A percentile compares a stretch with the other conserved stretches of the same genome.
Evolutionary conservation across 2,113 vertebrate genomes (phyloP).

Genomic region (Poecile atricapillus): DNA sequence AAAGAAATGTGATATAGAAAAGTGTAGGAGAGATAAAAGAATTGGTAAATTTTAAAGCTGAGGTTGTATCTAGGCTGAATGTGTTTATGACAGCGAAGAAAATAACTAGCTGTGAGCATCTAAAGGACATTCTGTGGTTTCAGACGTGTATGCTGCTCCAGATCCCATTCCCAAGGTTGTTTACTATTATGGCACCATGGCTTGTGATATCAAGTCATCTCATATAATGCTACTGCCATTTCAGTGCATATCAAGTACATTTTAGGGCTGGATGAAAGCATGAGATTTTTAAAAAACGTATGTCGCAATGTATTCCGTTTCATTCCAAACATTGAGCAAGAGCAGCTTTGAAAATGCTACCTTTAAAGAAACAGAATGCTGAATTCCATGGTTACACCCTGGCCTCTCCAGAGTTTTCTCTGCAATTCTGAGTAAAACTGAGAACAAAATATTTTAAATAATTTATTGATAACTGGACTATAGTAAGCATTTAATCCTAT

Average conservation of each 20-base stretch:
- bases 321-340: background rate
- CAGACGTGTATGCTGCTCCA: background rate
- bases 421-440: background rate
- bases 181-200: background rate
- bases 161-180: background rate
- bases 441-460: background rate
- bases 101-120: background rate
- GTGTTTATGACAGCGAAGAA: background rate
- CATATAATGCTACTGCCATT: background rate
- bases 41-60: background rate
- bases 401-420: background rate
- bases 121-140: background rate
- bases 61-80: background rate
- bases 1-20: background rate
- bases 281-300: background rate
- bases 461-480: background rate
- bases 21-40: background rate
- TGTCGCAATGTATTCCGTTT: background rate
- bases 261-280: constrained; percentile 17
- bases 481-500: background rate
- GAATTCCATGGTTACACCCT: background rate
- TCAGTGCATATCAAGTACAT: background rate
- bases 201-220: background rate
- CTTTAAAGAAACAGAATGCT: background rate
- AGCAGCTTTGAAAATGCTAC: background rate